Percentiles rank a stretch among this genome's conserved stretches.
These are phyloP conservation scores for Spinibarbus caldwelli DNA, from an alignment of 2,797 vertebrate species.

Conservation along the genomic window DNA sequence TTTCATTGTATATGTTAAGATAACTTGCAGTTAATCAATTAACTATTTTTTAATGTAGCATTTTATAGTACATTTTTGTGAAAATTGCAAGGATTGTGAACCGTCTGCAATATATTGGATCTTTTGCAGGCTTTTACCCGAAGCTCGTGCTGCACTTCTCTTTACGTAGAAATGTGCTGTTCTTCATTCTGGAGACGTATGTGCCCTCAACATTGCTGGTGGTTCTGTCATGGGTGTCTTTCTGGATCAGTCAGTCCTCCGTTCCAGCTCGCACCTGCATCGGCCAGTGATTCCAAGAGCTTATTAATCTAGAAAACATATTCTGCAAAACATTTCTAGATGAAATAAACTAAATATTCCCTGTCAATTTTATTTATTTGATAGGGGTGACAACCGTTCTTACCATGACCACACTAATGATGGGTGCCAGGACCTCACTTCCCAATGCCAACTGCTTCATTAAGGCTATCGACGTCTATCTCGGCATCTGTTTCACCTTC, in stretches of 20 bases:
- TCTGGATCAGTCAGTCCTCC: constrained; percentile 93
- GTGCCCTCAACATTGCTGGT: constrained; percentile 90
- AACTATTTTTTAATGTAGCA: neutral
- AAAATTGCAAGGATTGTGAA: too few species aligned
- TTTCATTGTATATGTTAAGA: neutral
- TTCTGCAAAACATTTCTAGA: constrained; percentile 48
- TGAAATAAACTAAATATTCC: neutral
- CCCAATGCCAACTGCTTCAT: constrained; percentile 95
- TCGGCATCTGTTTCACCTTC: constrained; percentile 91
- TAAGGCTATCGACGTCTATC: constrained; percentile 91
- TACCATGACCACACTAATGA: constrained; percentile 97
- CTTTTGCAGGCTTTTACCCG: constrained; percentile 80
- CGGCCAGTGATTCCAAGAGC: constrained; percentile 67
- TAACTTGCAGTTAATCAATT: neutral
- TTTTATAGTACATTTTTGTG: neutral
- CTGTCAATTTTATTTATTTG: neutral
- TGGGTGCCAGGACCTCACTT: constrained; percentile 87
- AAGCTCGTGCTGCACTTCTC: constrained; percentile 90
- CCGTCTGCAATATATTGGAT: neutral
- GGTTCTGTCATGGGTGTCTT: constrained; percentile 91
- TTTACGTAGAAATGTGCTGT: constrained; percentile 89
- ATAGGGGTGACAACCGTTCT: constrained; percentile 93
- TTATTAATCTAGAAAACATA: neutral
- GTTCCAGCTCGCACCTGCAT: constrained; percentile 91
- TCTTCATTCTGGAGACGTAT: constrained; percentile 91